Evolutionary conservation across 1,140 invertebrate genomes (phyloP).

Genomic region (Magallana gigas): DNA sequence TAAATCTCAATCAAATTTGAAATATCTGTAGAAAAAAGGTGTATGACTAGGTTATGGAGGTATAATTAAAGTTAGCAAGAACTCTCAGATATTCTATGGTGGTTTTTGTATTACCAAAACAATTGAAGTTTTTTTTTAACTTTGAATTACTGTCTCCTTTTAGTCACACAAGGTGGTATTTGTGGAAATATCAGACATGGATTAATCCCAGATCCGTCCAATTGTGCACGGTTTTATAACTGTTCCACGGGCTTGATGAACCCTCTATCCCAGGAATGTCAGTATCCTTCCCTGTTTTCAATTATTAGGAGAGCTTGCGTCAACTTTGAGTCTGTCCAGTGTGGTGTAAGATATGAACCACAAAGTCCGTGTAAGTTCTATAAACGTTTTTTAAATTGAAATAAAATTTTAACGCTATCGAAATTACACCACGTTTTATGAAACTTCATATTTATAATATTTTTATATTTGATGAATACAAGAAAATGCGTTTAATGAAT

Average conservation of each 20-base stretch:
- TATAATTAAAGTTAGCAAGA: no score
- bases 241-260: conserved; percentile 55
- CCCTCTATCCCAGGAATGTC: conserved; percentile 61
- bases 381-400: background rate
- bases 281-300: conserved; percentile 66
- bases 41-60: no score
- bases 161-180: background rate
- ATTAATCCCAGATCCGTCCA: conserved; percentile 57
- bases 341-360: conserved; percentile 58
- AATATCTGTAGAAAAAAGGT: no score
- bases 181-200: conserved; percentile 43
- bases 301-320: conserved; percentile 55
- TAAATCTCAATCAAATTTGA: no score
- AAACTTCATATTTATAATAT: no score
- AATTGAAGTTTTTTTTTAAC: no score
- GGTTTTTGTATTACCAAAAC: no score
- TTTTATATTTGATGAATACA: no score
- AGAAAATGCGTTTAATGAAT: background rate
- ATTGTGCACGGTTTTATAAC: conserved; percentile 72
- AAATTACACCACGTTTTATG: no score
- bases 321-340: conserved; percentile 63
- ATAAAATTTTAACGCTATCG: background rate
- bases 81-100: no score
- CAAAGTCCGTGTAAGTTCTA: conserved; percentile 64
- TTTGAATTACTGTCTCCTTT: background rate